Percentiles rank a stretch among this genome's conserved stretches.
Evolutionary conservation across 2,797 vertebrate species (phyloP).

Genomic region (Spinibarbus caldwelli): DNA sequence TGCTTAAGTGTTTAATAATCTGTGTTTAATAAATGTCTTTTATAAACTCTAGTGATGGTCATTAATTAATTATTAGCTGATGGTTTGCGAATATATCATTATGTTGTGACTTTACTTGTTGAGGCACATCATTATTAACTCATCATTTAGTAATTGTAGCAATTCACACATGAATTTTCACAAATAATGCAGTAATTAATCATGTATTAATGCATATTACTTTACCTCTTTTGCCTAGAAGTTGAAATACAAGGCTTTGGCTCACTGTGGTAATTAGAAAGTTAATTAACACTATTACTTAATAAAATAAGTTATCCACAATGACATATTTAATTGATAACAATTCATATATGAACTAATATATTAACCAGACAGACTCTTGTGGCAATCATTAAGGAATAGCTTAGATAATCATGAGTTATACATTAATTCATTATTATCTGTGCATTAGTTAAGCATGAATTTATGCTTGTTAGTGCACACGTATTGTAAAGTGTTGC

Average conservation of each 20-base stretch:
- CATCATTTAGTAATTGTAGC: neutral
- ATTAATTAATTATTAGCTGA: neutral
- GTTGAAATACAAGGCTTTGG: neutral
- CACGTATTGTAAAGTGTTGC: too few relatives aligned
- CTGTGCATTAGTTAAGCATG: too few relatives aligned
- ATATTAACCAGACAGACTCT: too few relatives aligned
- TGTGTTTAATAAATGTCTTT: neutral
- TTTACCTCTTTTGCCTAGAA: neutral
- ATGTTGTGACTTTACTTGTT: neutral
- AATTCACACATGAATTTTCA: neutral
- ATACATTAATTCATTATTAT: too few relatives aligned
- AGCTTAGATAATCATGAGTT: too few relatives aligned
- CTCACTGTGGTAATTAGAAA: neutral
- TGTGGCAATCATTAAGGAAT: too few relatives aligned
- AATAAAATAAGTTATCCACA: neutral
- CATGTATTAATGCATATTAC: neutral
- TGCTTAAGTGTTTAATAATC: neutral
- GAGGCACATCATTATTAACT: neutral
- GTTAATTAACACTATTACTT: slow-evolving; percentile 1
- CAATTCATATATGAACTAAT: neutral
- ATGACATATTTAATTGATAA: neutral
- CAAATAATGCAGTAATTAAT: neutral
- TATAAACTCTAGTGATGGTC: neutral
- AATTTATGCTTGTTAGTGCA: too few relatives aligned
- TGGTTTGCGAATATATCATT: neutral